These are phyloP conservation scores for Orchesella flavescens DNA, from an alignment of 2,888 invertebrate genomes.

Conservation along the genomic window DNA sequence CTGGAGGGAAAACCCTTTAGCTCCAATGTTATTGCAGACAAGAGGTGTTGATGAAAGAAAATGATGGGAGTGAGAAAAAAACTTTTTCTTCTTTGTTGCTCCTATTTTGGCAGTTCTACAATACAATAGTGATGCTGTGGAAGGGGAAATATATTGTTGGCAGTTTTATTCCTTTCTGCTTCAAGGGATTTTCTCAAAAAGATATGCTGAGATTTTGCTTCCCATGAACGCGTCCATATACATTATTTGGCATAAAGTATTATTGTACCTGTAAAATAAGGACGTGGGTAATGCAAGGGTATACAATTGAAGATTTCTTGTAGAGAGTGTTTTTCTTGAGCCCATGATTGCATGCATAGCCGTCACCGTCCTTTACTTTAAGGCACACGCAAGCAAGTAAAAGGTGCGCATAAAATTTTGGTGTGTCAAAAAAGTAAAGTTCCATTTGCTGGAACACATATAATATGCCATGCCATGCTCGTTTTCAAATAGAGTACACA, in stretches of 20 bases:
- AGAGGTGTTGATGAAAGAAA: conserved; percentile 22
- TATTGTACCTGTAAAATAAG: neutral
- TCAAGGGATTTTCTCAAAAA: conserved; percentile 41
- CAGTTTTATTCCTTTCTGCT: conserved; percentile 34
- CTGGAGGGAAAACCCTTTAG: neutral
- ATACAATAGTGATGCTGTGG: neutral
- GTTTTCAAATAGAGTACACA: too few species aligned
- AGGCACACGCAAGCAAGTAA: too few species aligned
- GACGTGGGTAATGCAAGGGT: too few species aligned
- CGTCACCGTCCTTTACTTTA: too few species aligned
- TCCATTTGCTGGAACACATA: too few species aligned
- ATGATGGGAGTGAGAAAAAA: conserved; percentile 32
- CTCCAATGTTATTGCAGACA: neutral
- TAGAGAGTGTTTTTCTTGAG: too few species aligned
- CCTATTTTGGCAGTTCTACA: neutral
- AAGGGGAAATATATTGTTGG: conserved; percentile 22
- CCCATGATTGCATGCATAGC: too few species aligned
- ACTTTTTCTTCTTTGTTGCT: conserved; percentile 18
- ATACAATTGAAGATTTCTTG: too few species aligned
- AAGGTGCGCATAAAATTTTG: too few species aligned
- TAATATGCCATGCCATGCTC: too few species aligned
- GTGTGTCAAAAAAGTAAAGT: too few species aligned
- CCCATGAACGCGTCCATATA: conserved; percentile 6
- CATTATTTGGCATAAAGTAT: neutral
- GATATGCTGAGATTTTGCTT: conserved; percentile 35